Conservation (phyloP, 2,797 vertebrate genomes). For the Pteronotus mesoamericanus region DNA sequence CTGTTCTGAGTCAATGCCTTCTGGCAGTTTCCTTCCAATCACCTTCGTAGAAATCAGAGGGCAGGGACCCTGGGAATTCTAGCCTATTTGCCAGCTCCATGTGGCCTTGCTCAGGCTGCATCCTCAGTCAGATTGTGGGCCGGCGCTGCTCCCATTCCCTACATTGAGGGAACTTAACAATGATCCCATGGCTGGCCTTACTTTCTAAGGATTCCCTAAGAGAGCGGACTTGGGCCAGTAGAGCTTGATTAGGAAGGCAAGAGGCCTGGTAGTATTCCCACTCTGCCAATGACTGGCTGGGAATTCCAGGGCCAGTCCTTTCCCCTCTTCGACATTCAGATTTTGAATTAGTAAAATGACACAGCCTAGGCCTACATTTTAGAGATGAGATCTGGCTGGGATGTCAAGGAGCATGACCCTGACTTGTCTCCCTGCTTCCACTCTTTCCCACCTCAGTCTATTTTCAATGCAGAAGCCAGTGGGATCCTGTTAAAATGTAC, state of each 20-base stretch:
- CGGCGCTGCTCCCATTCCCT: neutral
- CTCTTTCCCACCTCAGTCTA: neutral
- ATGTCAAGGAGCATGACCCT: neutral
- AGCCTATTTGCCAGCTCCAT: neutral
- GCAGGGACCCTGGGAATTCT: neutral
- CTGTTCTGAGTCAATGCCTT: neutral
- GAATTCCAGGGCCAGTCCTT: neutral
- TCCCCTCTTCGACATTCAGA: neutral
- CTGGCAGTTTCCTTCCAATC: neutral
- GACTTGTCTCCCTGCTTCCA: neutral
- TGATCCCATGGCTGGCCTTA: neutral
- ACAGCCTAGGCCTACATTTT: neutral
- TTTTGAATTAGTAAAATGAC: conserved; percentile 16
- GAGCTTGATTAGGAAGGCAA: neutral
- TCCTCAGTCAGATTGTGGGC: neutral
- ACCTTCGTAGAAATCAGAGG: neutral
- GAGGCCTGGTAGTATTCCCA: neutral
- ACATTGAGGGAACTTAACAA: neutral
- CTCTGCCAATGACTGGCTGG: neutral
- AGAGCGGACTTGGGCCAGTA: neutral
- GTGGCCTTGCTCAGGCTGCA: neutral
- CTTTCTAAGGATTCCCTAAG: neutral
- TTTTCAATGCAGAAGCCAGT: neutral
- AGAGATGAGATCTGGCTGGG: neutral
- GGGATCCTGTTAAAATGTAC: neutral